Evolutionary conservation across 1,140 invertebrate genomes (phyloP), one percentile per base, ranked within the genome.

Genomic region (Drepana arcuata): DNA sequence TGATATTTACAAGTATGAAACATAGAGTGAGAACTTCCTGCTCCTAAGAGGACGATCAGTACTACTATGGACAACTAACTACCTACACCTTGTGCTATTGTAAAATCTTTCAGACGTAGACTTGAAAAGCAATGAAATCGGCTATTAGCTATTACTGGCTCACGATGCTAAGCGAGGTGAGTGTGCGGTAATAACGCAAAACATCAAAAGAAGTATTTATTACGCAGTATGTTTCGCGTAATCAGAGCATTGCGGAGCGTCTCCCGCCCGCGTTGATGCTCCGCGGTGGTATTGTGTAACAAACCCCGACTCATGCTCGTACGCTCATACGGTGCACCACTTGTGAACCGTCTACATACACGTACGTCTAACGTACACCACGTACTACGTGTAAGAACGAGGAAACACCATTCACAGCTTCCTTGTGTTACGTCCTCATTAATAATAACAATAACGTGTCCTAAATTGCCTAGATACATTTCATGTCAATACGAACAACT

Each of bases 1-100:
- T 81, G 73, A 78, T 77, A 81, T 81, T 78, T 77, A 73, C 47
- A n/a, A n/a, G n/a, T n/a, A n/a, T n/a, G n/a, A n/a, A n/a, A n/a
- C n/a, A 56, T 34, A 36, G 39, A 47, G 42, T 28, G 41, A 18
- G 62, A 33, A 71, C 69, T 78, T 81, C 73, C 73, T 81, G 66
- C 56, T 68, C 41, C 35, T 25, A 34, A 65, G 47, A 74, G 65
- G 63, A 67, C 67, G 41, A 53, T 52, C 32, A 31, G n/a, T n/a
- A n/a, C n/a, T n/a, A n/a, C n/a, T n/a, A n/a, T n/a, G n/a, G n/a
- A n/a, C n/a, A n/a, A n/a, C n/a, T n/a, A n/a, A n/a, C n/a, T n/a
- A n/a, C n/a, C n/a, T n/a, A n/a, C n/a, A n/a, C n/a, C n/a, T n/a
- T n/a, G n/a, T n/a, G n/a, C n/a, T n/a, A n/a, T n/a, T n/a, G n/a